A percentile compares a stretch with the other conserved stretches of the same genome.
phyloP scores from a whole-genome alignment of 2,797 vertebrate genomes.

The Lepilemur ruficaudatus region DNA sequence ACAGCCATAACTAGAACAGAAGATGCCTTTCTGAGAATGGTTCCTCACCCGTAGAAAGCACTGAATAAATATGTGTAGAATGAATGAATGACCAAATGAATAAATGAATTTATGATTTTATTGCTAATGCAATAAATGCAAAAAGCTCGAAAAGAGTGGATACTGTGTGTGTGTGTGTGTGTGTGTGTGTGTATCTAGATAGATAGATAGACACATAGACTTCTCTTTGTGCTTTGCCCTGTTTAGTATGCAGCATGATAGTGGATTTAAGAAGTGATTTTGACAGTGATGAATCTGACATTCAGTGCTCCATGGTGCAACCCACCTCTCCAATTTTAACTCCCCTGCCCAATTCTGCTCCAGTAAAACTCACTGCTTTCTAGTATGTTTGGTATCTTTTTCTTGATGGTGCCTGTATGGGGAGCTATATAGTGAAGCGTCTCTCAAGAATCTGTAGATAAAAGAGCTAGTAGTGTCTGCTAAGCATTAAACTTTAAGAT shows the following conservation, averaged over 20 bases:
- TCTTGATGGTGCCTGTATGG: not conserved
- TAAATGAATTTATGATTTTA: not conserved
- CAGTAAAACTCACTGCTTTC: not conserved
- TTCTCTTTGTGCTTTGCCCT: not conserved
- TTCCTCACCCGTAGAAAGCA: not conserved
- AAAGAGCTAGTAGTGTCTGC: slow-evolving; percentile 16
- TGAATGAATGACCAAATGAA: not conserved
- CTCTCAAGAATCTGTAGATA: slow-evolving; percentile 28
- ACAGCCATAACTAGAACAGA: not conserved
- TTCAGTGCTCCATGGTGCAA: not conserved
- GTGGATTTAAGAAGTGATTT: not conserved
- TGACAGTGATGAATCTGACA: not conserved
- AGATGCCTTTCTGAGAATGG: not conserved
- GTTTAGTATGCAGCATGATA: not conserved
- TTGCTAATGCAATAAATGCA: not conserved
- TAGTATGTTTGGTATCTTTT: not conserved
- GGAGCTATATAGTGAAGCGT: not conserved
- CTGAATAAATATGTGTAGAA: not conserved
- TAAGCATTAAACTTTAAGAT: slow-evolving; percentile 51
- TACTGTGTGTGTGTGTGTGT: not conserved
- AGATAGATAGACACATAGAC: not conserved
- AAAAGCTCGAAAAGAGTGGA: not conserved
- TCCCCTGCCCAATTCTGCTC: not conserved
- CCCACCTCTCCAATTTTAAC: not conserved
- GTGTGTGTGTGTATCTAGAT: too few species aligned